Evolutionary conservation across 2,797 vertebrate species (phyloP).

Genomic region (Hippopotamyrus pictus): DNA sequence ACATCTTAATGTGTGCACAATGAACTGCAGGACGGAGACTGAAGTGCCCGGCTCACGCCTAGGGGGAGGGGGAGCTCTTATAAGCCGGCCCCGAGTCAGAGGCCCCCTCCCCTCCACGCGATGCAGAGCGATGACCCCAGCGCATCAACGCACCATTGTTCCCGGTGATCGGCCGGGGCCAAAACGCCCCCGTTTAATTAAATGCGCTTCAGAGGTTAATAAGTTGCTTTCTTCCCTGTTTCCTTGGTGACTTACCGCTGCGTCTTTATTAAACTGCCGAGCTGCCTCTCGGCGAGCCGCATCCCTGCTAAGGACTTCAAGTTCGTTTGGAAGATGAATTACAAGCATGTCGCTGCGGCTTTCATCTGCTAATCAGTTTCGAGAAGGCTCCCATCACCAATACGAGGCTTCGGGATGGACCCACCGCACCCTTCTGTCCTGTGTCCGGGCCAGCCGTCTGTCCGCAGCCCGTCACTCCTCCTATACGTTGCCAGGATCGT

Average conservation of each 20-base stretch:
- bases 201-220: conserved; percentile 42
- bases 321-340: neutral
- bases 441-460: neutral
- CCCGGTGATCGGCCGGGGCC: conserved; percentile 40
- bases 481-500: neutral
- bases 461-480: neutral
- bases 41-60: conserved; percentile 26
- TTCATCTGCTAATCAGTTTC: neutral
- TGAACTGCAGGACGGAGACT: conserved; percentile 36
- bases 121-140: no score
- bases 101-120: neutral
- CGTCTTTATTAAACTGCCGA: conserved; percentile 19
- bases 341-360: neutral
- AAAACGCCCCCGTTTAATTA: conserved; percentile 40
- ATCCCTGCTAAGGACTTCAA: neutral
- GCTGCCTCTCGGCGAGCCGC: conserved; percentile 9
- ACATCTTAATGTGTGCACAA: conserved; percentile 35
- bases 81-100: neutral
- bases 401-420: neutral
- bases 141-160: conserved; percentile 25
- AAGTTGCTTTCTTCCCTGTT: conserved; percentile 26
- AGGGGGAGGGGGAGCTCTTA: neutral
- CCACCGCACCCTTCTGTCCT: neutral
- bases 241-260: conserved; percentile 26
- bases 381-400: neutral